Conservation (phyloP, 2,113 vertebrate species). For the Pardalotus punctatus region DNA sequence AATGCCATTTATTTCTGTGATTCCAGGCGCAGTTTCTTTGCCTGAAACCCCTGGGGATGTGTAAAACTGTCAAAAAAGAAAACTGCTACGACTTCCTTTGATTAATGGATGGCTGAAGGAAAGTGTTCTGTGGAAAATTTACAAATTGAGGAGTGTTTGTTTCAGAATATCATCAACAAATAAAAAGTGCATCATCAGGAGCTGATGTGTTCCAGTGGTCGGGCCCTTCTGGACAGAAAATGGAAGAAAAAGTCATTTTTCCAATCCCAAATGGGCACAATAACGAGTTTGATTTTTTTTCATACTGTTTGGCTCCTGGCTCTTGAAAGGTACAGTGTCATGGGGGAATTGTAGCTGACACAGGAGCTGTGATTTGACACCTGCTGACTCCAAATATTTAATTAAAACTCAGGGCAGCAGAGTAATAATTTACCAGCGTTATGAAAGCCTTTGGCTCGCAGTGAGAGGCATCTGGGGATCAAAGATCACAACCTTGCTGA, state of each 20-base stretch:
- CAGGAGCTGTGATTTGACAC: neutral
- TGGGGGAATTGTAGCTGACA: neutral
- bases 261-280: neutral
- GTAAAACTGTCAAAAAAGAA: neutral
- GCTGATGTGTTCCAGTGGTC: neutral
- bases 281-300: neutral
- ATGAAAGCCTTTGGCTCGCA: neutral
- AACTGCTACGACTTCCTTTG: neutral
- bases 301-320: neutral
- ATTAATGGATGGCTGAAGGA: conserved; percentile 12
- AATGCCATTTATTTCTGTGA: neutral
- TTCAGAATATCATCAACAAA: neutral
- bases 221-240: neutral
- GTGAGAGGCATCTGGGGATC: neutral
- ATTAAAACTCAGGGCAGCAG: neutral
- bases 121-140: neutral
- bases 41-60: neutral
- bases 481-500: conserved; percentile 33
- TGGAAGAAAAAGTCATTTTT: neutral
- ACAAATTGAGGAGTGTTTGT: neutral
- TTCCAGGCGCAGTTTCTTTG: neutral
- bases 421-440: conserved; percentile 7
- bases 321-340: neutral
- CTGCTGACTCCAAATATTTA: conserved; percentile 21
- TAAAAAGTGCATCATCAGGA: neutral